phyloP scores from a whole-genome alignment of 2,113 vertebrate genomes.

The Urocitellus parryii region DNA sequence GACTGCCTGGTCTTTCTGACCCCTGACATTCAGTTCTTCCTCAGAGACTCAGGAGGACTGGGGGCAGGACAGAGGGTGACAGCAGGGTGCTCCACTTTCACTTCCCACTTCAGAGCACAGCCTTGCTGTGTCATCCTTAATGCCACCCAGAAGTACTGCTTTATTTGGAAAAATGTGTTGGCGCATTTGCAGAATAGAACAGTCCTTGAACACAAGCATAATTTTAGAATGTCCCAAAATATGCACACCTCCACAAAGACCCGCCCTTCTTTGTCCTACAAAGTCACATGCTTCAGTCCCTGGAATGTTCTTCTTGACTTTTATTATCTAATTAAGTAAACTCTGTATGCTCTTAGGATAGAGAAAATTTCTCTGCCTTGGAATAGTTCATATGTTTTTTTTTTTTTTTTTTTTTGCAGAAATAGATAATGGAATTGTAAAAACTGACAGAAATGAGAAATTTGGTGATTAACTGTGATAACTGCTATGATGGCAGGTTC shows the following conservation, averaged over 20 bases:
- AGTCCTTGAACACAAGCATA: neutral
- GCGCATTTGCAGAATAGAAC: neutral
- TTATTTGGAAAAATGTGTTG: constrained; percentile 23
- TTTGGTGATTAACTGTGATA: constrained; percentile 44
- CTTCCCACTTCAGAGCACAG: neutral
- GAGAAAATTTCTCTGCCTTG: neutral
- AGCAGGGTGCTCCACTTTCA: rapidly evolving
- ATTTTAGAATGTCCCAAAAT: constrained; percentile 47
- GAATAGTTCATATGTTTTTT: neutral
- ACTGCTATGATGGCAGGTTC: neutral
- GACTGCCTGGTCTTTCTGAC: neutral
- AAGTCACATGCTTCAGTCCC: neutral
- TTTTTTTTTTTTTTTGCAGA: neutral
- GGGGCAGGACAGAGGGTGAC: rapidly evolving
- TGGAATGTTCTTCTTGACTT: neutral
- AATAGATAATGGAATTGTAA: neutral
- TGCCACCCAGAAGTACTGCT: neutral
- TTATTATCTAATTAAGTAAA: constrained; percentile 26
- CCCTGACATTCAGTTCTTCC: too few species aligned
- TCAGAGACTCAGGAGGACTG: rapidly evolving
- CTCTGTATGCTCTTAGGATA: neutral
- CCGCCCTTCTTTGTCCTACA: neutral
- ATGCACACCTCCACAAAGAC: neutral
- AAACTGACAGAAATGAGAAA: neutral
- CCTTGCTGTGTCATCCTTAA: neutral